Conservation (phyloP, 2,888 invertebrate species). For the Morpho deidamia region DNA sequence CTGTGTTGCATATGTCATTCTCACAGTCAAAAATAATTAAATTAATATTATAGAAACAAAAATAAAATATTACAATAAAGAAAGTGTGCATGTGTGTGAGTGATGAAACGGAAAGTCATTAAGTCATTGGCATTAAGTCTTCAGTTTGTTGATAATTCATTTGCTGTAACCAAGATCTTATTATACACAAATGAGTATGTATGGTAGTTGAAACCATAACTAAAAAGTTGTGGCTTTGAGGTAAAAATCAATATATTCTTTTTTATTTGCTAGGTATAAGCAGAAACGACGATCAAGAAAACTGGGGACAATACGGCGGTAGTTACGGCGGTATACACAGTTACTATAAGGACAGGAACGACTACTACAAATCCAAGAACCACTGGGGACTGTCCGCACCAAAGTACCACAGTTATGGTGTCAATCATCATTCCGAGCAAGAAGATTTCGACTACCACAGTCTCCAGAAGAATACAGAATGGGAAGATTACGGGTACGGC, state of each 20-base stretch:
- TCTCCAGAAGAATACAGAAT: constrained; percentile 52
- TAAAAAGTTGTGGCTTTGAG: no score
- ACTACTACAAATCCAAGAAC: constrained; percentile 61
- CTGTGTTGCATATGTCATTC: no score
- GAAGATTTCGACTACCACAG: constrained; percentile 64
- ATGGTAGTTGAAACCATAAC: no score
- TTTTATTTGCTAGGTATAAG: constrained; percentile 37
- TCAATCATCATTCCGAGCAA: constrained; percentile 40
- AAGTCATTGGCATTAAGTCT: no score
- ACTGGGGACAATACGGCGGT: constrained; percentile 81
- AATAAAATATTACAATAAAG: no score
- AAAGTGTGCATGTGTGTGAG: no score
- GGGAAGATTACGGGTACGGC: constrained; percentile 42
- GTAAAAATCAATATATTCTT: background rate
- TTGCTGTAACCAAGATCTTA: no score
- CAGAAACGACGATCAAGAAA: constrained; percentile 55
- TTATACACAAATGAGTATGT: no score
- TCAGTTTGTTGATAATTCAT: no score
- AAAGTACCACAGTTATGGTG: constrained; percentile 45
- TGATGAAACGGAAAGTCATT: no score
- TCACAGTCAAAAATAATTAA: no score
- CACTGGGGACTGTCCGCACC: constrained; percentile 72
- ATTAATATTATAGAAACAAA: no score
- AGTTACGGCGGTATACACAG: constrained; percentile 65
- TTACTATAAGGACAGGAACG: constrained; percentile 59